Evolutionary conservation across 2,797 vertebrate genomes (phyloP).

Genomic region (Potorous gilbertii): DNA sequence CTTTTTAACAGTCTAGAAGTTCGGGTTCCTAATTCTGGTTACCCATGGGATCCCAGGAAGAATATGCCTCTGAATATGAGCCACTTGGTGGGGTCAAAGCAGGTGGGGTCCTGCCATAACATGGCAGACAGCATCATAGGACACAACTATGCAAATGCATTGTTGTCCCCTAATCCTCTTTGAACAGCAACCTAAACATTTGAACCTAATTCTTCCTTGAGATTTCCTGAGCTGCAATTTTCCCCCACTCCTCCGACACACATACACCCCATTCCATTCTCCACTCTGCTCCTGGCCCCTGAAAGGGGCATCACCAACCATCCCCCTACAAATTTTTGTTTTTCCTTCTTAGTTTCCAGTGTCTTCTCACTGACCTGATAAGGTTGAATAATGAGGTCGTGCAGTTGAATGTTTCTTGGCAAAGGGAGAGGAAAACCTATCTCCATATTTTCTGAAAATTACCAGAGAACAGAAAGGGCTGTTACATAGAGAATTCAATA

Average conservation of each 20-base stretch:
- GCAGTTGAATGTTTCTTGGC: constrained; percentile 72
- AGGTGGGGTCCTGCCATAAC: neutral
- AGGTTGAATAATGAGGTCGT: constrained; percentile 75
- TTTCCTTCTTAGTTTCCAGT: neutral
- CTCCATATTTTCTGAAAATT: constrained; percentile 76
- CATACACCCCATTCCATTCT: neutral
- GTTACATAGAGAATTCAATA: neutral
- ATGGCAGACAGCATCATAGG: neutral
- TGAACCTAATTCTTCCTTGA: neutral
- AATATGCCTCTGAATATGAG: neutral
- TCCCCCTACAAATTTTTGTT: neutral
- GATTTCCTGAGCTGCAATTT: neutral
- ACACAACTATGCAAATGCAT: neutral
- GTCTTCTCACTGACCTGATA: constrained; percentile 78
- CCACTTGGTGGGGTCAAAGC: neutral
- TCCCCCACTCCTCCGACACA: too few relatives aligned
- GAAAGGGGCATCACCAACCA: neutral
- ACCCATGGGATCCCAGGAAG: neutral
- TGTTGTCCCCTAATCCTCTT: neutral
- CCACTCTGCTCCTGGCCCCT: neutral
- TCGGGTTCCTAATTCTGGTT: neutral
- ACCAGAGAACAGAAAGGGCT: neutral
- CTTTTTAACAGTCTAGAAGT: neutral
- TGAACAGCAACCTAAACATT: neutral
- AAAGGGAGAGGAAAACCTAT: constrained; percentile 83